Percentiles rank a stretch among this genome's conserved stretches.
Evolutionary conservation across 2,888 invertebrate genomes (phyloP).

Genomic region (Perizoma affinitatum): DNA sequence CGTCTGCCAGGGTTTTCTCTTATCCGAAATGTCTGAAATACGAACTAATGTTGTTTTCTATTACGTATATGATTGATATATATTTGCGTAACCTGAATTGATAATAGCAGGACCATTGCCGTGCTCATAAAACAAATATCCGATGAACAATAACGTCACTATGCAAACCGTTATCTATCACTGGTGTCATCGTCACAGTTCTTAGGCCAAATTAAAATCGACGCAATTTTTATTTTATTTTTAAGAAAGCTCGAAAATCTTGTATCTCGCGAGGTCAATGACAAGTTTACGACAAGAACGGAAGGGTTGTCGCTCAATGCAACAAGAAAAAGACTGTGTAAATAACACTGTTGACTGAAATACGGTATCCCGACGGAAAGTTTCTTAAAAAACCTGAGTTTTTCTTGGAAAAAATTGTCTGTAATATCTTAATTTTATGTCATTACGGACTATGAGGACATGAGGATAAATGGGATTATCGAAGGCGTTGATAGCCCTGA

Average conservation of each 20-base stretch:
- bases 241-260: constrained; percentile 51
- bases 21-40: constrained; percentile 32
- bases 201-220: constrained; percentile 9
- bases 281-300: constrained; percentile 49
- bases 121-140: constrained; percentile 13
- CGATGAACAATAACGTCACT: constrained; percentile 10
- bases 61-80: constrained; percentile 36
- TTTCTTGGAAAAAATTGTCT: constrained; percentile 21
- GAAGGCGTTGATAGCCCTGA: constrained; percentile 45
- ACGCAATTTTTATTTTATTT: constrained; percentile 17
- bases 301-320: constrained; percentile 46
- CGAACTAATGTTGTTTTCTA: constrained; percentile 32
- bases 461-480: constrained; percentile 27
- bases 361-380: constrained; percentile 39
- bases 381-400: constrained; percentile 26
- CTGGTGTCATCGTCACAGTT: constrained; percentile 2
- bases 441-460: constrained; percentile 32
- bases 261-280: constrained; percentile 51
- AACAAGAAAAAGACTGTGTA: constrained; percentile 34
- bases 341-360: constrained; percentile 43
- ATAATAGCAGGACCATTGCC: constrained; percentile 25
- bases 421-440: constrained; percentile 38
- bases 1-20: constrained; percentile 29
- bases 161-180: constrained; percentile 7
- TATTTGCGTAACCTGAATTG: constrained; percentile 37